Percentiles rank a stretch among this genome's conserved stretches.
Evolutionary conservation across 2,888 invertebrate species (phyloP).

Genomic region (Prenolepis imparis): DNA sequence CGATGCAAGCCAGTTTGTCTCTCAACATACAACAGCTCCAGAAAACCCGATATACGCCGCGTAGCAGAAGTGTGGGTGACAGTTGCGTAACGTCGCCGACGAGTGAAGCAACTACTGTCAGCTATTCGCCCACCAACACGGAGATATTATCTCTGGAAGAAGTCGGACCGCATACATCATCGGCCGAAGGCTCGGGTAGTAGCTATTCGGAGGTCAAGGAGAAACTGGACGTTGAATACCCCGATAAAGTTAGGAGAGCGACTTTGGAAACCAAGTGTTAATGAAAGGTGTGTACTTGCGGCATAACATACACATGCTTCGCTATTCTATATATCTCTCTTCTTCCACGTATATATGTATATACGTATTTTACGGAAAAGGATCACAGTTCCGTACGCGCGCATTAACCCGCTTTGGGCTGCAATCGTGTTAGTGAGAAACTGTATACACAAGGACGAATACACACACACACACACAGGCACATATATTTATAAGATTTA

Average conservation of each 20-base stretch:
- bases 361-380: slow-evolving; percentile 61
- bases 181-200: slow-evolving; percentile 64
- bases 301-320: slow-evolving; percentile 58
- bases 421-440: slow-evolving; percentile 78
- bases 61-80: slow-evolving; percentile 81
- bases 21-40: slow-evolving; percentile 78
- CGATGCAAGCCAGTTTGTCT: slow-evolving; percentile 79
- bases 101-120: slow-evolving; percentile 81
- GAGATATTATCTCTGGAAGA: slow-evolving; percentile 82
- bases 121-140: slow-evolving; percentile 81
- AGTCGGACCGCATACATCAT: slow-evolving; percentile 72
- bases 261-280: slow-evolving; percentile 80
- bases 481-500: slow-evolving; percentile 78
- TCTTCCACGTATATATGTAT: slow-evolving; percentile 65
- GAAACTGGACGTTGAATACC: slow-evolving; percentile 72
- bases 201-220: slow-evolving; percentile 69
- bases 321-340: slow-evolving; percentile 61
- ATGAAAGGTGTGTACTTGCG: slow-evolving; percentile 34
- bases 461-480: slow-evolving; percentile 21
- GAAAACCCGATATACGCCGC: slow-evolving; percentile 73
- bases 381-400: slow-evolving; percentile 68
- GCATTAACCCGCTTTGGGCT: slow-evolving; percentile 64
- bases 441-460: slow-evolving; percentile 69
- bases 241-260: slow-evolving; percentile 75
- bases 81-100: slow-evolving; percentile 83